A percentile compares a stretch with the other conserved stretches of the same genome.
These are phyloP conservation scores for Anadara kagoshimensis DNA, from an alignment of 1,140 invertebrate genomes.

Conservation along the genomic window DNA sequence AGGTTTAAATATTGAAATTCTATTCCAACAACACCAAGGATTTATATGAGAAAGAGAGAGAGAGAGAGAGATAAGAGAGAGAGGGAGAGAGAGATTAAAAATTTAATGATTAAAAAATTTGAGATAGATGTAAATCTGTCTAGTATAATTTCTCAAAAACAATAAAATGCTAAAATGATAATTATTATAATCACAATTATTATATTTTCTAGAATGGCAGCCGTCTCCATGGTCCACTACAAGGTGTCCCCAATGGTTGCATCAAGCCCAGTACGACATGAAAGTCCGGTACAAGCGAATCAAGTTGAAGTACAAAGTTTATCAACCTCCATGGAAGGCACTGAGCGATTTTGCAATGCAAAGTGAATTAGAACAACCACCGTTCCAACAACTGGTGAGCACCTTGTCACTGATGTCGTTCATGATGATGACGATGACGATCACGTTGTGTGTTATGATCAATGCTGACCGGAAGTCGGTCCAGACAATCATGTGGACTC, in stretches of 20 bases:
- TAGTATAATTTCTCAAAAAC: too few relatives aligned
- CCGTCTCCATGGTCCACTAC: constrained; percentile 83
- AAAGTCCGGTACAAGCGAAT: constrained; percentile 76
- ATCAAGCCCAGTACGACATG: constrained; percentile 92
- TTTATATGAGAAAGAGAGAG: too few relatives aligned
- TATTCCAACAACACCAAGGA: too few relatives aligned
- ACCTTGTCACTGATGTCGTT: constrained; percentile 57
- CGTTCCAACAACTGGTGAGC: constrained; percentile 96
- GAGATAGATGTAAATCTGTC: too few relatives aligned
- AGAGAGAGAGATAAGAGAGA: too few relatives aligned
- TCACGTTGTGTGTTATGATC: constrained; percentile 61
- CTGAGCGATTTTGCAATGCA: constrained; percentile 95
- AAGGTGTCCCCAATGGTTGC: constrained; percentile 98
- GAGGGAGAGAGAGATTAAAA: neutral
- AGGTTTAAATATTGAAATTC: too few relatives aligned
- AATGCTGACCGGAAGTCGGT: constrained; percentile 38
- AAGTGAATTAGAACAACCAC: constrained; percentile 91
- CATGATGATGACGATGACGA: constrained; percentile 63
- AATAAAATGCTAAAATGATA: too few relatives aligned
- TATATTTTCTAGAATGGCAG: constrained; percentile 85
- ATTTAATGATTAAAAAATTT: too few relatives aligned
- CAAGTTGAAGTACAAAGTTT: constrained; percentile 91
- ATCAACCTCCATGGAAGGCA: constrained; percentile 97
- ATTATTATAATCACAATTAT: constrained; percentile 12
- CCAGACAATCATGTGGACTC: constrained; percentile 26